Percentiles rank a stretch among this genome's conserved stretches.
Evolutionary conservation across 2,888 invertebrate species (phyloP).

Genomic region (Lasioglossum figueresi): DNA sequence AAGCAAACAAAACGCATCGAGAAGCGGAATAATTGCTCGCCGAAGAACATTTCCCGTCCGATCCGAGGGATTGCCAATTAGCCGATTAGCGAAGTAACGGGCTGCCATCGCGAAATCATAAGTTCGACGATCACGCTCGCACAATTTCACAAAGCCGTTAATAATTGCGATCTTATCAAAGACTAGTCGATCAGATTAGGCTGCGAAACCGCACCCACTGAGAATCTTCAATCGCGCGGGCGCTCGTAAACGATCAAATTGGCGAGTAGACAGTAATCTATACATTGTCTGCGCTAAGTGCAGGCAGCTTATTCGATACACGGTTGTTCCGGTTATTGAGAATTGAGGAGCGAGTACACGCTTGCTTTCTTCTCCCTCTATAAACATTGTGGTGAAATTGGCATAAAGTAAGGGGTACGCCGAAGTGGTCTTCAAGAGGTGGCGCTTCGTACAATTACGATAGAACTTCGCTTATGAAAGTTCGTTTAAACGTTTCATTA

Average conservation of each 20-base stretch:
- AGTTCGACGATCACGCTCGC: background rate
- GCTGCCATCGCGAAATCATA: background rate
- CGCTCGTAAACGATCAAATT: background rate
- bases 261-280: constrained; percentile 14
- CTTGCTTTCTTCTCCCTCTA: too few species aligned
- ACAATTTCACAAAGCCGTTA: background rate
- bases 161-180: background rate
- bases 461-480: too few species aligned
- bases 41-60: background rate
- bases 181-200: background rate
- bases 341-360: too few species aligned
- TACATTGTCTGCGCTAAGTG: constrained; percentile 8
- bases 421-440: too few species aligned
- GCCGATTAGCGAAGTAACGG: background rate
- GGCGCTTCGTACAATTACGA: too few species aligned
- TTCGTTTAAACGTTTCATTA: background rate
- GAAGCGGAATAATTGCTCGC: too few species aligned
- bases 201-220: background rate
- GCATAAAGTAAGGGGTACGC: too few species aligned
- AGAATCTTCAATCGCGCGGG: background rate
- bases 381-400: too few species aligned
- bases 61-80: background rate
- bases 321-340: background rate
- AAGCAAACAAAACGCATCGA: too few species aligned
- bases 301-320: background rate